Evolutionary conservation across 2,797 vertebrate genomes (phyloP), one percentile per base, ranked within the genome.

Genomic region (Eulemur rubriventer): DNA sequence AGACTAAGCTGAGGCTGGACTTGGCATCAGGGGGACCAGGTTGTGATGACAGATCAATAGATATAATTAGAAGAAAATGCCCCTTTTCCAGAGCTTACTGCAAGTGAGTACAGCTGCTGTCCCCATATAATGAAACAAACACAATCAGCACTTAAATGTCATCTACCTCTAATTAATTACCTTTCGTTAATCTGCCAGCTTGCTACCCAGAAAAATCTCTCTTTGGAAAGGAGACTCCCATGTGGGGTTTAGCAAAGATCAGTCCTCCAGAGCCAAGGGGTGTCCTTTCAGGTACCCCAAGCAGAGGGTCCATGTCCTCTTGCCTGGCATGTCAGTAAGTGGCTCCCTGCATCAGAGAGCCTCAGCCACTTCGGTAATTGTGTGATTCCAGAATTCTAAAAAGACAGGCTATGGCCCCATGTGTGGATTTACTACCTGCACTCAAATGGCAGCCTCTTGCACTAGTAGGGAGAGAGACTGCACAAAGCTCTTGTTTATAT

Each of bases 361-460:
- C 63, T 88, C 30, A 88, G 61, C 33, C 30, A 57, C 59, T 7
- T 70, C 41, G 20, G 33, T 46, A 95, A 90, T 93, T 76, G 52
- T 79, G 18, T 7, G 65, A 95, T 81, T 89, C 83, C 43, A 87
- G 57, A 96, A 82, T 61, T 86, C 79, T 73, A 59, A 72, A 88
- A 81, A 28, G 30, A 26, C 38, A 91, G 48, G 46, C 22, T 61
- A 7, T 4, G 55, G n/a, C 5, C 6, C 28, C 55, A 67, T 50
- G 63, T 35, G 59, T 43, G 11, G 61, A 69, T 88, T 81, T 59
- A 55, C 63, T 65, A 55, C 30, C 63, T 89, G 41, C 86, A 95
- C 83, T 87, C 57, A 72, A 78, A 78, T 55, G 80, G 59, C 67
- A 91, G 61, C 33, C 22, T 90, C 70, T 87, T 69, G 57, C 55